Conservation (phyloP, 2,113 vertebrate species). For the Larimichthys polyactis region DNA sequence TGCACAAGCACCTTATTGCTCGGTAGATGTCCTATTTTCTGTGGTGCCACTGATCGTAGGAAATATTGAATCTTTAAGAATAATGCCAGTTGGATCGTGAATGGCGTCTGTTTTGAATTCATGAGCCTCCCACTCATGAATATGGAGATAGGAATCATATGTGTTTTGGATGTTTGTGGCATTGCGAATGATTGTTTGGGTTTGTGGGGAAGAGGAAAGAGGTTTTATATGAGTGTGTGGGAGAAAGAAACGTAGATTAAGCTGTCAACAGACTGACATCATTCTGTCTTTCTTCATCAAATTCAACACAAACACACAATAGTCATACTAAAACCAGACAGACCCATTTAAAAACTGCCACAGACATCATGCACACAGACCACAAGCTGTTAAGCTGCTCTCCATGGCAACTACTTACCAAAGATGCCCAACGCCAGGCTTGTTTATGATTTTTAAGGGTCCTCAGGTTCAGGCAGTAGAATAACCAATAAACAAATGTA, state of each 20-base stretch:
- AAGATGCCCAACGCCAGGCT: constrained; percentile 47
- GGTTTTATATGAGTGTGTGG: constrained; percentile 16
- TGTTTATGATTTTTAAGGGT: constrained; percentile 62
- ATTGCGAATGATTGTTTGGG: constrained; percentile 60
- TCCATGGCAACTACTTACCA: constrained; percentile 41
- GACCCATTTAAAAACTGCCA: constrained; percentile 33
- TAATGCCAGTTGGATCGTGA: constrained; percentile 9
- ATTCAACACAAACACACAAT: constrained; percentile 39
- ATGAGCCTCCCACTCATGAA: constrained; percentile 26
- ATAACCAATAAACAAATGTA: constrained; percentile 75
- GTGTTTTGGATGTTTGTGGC: constrained; percentile 58
- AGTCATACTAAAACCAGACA: constrained; percentile 74
- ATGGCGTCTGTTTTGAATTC: constrained; percentile 57
- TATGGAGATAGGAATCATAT: constrained; percentile 60
- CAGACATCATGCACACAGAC: constrained; percentile 38
- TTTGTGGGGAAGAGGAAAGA: constrained; percentile 41
- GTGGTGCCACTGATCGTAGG: constrained; percentile 17
- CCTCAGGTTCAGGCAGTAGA: constrained; percentile 42
- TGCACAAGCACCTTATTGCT: constrained; percentile 3
- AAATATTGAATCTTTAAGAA: constrained; percentile 12
- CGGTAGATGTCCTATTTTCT: constrained; percentile 12
- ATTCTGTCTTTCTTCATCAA: constrained; percentile 31
- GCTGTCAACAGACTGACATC: constrained; percentile 39
- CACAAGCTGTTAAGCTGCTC: constrained; percentile 52
- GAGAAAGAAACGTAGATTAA: constrained; percentile 38